phyloP scores from a whole-genome alignment of 2,113 vertebrate genomes.

The Nycticryphes semicollaris region DNA sequence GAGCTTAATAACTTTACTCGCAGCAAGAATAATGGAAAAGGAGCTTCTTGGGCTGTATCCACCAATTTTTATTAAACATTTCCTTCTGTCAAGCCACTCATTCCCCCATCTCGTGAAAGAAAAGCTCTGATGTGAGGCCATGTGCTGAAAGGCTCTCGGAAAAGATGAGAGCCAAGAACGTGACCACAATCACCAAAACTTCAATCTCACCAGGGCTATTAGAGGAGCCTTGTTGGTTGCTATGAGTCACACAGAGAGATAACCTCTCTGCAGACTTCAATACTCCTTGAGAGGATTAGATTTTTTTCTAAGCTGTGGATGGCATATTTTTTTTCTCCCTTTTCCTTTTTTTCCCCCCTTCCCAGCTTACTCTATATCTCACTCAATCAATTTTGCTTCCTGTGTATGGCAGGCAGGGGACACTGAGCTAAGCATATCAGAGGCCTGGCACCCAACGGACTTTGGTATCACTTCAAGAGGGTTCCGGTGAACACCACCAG shows the following conservation, averaged over 20 bases:
- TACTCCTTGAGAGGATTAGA: conserved; percentile 63
- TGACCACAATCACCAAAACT: conserved; percentile 59
- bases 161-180: neutral
- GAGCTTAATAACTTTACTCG: conserved; percentile 56
- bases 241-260: conserved; percentile 48
- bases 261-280: conserved; percentile 61
- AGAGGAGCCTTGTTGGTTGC: conserved; percentile 26
- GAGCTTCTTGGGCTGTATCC: conserved; percentile 43
- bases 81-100: conserved; percentile 49
- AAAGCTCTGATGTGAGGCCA: neutral
- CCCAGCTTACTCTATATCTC: neutral
- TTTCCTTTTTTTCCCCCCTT: neutral
- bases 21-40: conserved; percentile 63
- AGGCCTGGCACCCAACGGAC: neutral
- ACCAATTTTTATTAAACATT: conserved; percentile 70
- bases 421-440: neutral
- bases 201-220: conserved; percentile 63
- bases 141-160: neutral
- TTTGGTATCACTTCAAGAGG: neutral
- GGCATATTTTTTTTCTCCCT: neutral
- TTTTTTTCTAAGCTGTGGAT: conserved; percentile 69
- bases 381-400: conserved; percentile 46
- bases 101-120: neutral
- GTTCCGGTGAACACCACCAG: neutral
- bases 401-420: neutral